Evolutionary conservation across 2,888 invertebrate genomes (phyloP).

Genomic region (Lithophane leautieri): DNA sequence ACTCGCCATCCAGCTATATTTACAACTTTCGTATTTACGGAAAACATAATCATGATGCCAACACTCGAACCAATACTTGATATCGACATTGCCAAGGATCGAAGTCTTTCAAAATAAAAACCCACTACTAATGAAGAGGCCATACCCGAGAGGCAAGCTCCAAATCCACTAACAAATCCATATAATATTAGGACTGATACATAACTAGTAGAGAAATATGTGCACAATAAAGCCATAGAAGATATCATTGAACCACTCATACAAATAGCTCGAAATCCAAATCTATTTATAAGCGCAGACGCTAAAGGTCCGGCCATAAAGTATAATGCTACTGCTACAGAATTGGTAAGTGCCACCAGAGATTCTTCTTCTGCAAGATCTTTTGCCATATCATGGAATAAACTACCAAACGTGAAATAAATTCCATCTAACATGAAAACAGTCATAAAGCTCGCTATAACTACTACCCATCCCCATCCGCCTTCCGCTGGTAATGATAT

Average conservation of each 20-base stretch:
- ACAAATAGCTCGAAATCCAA: constrained; percentile 83
- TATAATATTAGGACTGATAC: constrained; percentile 78
- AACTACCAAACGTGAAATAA: constrained; percentile 82
- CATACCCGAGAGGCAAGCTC: constrained; percentile 83
- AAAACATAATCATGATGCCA: constrained; percentile 82
- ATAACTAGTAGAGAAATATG: constrained; percentile 79
- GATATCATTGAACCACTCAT: constrained; percentile 83
- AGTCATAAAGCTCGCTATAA: constrained; percentile 75
- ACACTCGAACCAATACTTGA: constrained; percentile 81
- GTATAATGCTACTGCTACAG: constrained; percentile 82
- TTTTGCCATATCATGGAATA: constrained; percentile 76
- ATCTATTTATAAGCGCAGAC: constrained; percentile 85
- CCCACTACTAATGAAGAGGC: constrained; percentile 81
- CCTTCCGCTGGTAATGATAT: constrained; percentile 84
- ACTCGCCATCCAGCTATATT: constrained; percentile 82
- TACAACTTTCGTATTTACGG: constrained; percentile 78
- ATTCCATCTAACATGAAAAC: constrained; percentile 83
- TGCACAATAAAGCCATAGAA: constrained; percentile 76
- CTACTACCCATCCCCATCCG: constrained; percentile 87
- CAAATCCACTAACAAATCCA: constrained; percentile 80
- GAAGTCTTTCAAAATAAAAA: constrained; percentile 85
- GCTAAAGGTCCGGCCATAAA: constrained; percentile 80
- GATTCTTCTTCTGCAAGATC: constrained; percentile 77
- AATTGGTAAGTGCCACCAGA: constrained; percentile 80
- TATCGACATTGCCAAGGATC: constrained; percentile 82